phyloP scores from a whole-genome alignment of 2,113 vertebrate species.

The Prochilodus magdalenae region DNA sequence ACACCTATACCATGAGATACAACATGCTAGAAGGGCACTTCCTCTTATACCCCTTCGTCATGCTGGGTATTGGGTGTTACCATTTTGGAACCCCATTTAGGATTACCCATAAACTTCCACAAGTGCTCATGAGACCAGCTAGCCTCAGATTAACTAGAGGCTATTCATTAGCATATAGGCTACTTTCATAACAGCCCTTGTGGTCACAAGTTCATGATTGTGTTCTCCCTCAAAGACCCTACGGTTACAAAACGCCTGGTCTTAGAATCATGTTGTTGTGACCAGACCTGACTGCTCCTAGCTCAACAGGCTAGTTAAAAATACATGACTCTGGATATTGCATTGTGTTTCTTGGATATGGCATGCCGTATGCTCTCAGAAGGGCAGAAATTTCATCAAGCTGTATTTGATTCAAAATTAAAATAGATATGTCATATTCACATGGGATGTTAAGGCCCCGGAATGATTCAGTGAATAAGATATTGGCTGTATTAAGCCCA shows the following conservation, averaged over 20 bases:
- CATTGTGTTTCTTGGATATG: not conserved
- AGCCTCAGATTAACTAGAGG: not conserved
- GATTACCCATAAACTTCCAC: not conserved
- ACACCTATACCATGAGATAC: too few relatives aligned
- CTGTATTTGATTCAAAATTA: too few relatives aligned
- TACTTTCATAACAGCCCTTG: not conserved
- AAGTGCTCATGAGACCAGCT: not conserved
- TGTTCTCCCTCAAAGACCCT: too few relatives aligned
- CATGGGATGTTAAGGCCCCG: too few relatives aligned
- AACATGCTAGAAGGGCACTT: not conserved
- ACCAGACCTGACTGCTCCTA: not conserved
- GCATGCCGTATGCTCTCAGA: too few relatives aligned
- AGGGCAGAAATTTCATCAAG: too few relatives aligned
- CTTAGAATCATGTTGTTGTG: not conserved
- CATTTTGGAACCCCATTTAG: not conserved
- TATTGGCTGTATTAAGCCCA: too few relatives aligned
- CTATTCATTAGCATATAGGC: not conserved
- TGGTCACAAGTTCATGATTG: not conserved
- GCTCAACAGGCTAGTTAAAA: not conserved
- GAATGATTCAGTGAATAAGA: too few relatives aligned
- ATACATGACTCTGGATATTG: not conserved
- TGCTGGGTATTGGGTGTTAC: not conserved
- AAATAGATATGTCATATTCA: too few relatives aligned
- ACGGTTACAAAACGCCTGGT: not conserved
- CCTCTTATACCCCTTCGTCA: not conserved